Base-by-base conservation (phyloP, 2,797 vertebrate genomes). In the Phoebastria nigripes region DNA sequence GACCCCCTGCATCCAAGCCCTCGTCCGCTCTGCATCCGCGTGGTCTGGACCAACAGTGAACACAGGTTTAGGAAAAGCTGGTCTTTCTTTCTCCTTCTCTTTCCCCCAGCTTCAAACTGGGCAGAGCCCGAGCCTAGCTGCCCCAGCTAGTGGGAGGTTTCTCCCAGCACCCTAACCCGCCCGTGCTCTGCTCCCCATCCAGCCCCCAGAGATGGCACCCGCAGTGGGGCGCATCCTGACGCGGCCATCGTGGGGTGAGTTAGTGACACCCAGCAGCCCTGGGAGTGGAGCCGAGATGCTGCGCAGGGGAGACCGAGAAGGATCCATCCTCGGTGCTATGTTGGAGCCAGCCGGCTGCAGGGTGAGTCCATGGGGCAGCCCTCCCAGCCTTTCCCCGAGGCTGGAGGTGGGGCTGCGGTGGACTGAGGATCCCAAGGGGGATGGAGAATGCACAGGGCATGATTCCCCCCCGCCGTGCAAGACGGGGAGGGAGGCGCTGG, bases 1-100 rank as follows among this genome's bases (percentile, higher is more conserved):
- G 29, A 41, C 5, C 28, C n/a, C 8, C 28, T 6, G 6, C 2
- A 1, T 5, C 56, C 44, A 1, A 49, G 28, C 47, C 58, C 47
- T 24, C 1, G 0, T 14, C 19, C 1, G 2, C n/a, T 28, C 49
- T 11, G 28, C 37, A 3, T 0, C 33, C 5, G 0, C 1, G 0
- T 9, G 55, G 6, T 20, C 31, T 5, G 73, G 49, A 21, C 13
- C 44, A 2, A 1, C 1, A 24, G 1, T 8, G 46, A 49, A 0
- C 13, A 0, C 28, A 1, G 5, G 2, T 8, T 24, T 7, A 7
- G 12, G 42, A 49, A 41, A n/a, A 66, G 12, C 52, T 19, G 25
- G 15, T 5, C 51, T 35, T 8, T 35, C 25, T 56, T 80, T 49
- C 62, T 56, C 52, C 49, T 46, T 21, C 10, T 25, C 31, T n/a